These are phyloP conservation scores for Drosophila fuyamai DNA, from an alignment of 1,140 invertebrate genomes.

Conservation along the genomic window DNA sequence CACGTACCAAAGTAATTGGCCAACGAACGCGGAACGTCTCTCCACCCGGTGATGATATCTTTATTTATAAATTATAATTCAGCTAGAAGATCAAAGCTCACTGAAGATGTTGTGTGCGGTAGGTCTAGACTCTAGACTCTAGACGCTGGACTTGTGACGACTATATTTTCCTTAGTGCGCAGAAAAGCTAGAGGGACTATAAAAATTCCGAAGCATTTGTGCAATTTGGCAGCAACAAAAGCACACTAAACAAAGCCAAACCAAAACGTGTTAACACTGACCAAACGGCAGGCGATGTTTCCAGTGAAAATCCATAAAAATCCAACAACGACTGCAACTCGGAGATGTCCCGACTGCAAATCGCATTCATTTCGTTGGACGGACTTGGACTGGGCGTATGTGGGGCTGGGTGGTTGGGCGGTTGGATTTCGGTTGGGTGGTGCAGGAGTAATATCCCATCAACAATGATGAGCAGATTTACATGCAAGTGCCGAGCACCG, in stretches of 20 bases:
- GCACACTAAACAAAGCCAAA: constrained; percentile 59
- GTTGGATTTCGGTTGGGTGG: constrained; percentile 1
- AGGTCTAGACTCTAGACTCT: constrained; percentile 46
- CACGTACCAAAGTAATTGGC: constrained; percentile 64
- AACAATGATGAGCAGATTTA: constrained; percentile 84
- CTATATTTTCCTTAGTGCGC: constrained; percentile 32
- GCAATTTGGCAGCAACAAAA: constrained; percentile 69
- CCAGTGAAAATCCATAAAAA: constrained; percentile 76
- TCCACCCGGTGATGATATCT: constrained; percentile 66
- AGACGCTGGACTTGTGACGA: constrained; percentile 18
- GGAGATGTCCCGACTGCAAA: constrained; percentile 73
- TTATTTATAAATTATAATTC: constrained; percentile 69
- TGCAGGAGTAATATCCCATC: constrained; percentile 75
- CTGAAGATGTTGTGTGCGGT: constrained; percentile 46
- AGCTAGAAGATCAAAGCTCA: constrained; percentile 72
- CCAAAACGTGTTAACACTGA: constrained; percentile 65
- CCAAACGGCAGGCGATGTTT: constrained; percentile 44
- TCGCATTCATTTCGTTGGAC: constrained; percentile 70
- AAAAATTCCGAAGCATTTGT: constrained; percentile 79
- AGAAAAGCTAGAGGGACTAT: constrained; percentile 37
- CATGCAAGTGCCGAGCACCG: constrained; percentile 72
- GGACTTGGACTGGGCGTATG: neutral
- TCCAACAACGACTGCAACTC: constrained; percentile 62
- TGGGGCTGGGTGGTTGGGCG: constrained; percentile 1
- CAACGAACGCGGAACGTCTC: constrained; percentile 53